Conservation (phyloP, 2,888 invertebrate species). For the Pammene aurita region DNA sequence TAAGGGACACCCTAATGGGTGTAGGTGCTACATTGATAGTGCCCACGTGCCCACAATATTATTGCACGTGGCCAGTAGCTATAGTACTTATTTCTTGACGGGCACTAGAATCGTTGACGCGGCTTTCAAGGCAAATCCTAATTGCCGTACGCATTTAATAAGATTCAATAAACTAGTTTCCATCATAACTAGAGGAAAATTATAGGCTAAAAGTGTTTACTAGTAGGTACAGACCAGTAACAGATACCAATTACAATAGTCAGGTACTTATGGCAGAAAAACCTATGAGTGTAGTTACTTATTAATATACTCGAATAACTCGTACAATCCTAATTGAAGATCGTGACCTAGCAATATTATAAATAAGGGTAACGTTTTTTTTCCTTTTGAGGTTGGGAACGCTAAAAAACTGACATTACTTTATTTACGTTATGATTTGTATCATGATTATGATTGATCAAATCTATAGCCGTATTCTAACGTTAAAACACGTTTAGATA, state of each 20-base stretch:
- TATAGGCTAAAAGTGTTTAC: slow-evolving; percentile 39
- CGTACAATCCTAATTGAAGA: not conserved
- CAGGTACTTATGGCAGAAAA: slow-evolving; percentile 10
- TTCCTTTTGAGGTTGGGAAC: no score
- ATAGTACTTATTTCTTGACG: slow-evolving; percentile 19
- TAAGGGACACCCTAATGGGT: no score
- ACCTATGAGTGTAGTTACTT: slow-evolving; percentile 21
- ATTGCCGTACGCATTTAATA: slow-evolving; percentile 64
- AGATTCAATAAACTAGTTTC: slow-evolving; percentile 66
- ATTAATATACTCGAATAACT: not conserved
- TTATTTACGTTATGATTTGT: no score
- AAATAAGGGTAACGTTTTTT: not conserved
- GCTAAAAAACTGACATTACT: no score
- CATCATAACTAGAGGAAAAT: slow-evolving; percentile 47
- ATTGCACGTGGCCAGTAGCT: not conserved
- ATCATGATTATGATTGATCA: no score
- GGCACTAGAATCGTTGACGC: slow-evolving; percentile 49
- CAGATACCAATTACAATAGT: slow-evolving; percentile 2
- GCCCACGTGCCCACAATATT: no score
- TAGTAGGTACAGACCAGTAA: slow-evolving; percentile 44
- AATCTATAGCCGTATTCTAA: no score
- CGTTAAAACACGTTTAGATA: no score
- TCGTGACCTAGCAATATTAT: not conserved
- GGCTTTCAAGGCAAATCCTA: slow-evolving; percentile 69
- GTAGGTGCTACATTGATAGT: no score